Evolutionary conservation across 2,797 vertebrate genomes (phyloP).

Genomic region (Thalassophryne amazonica): DNA sequence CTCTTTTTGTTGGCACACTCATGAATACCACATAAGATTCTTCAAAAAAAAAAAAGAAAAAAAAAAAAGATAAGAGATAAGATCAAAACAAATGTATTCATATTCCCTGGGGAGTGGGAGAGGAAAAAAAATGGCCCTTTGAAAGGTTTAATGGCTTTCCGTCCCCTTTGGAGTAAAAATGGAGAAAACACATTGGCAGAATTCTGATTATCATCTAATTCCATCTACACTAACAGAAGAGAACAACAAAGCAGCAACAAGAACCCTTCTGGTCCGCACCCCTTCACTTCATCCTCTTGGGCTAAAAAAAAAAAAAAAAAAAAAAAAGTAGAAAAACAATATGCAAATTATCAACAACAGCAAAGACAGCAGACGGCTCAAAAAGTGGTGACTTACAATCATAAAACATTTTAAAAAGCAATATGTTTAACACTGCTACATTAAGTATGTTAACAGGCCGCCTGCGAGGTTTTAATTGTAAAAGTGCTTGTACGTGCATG

Average conservation of each 20-base stretch:
- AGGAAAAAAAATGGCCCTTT: constrained; percentile 11
- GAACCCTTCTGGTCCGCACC: constrained; percentile 14
- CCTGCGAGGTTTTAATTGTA: constrained; percentile 31
- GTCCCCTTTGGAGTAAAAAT: constrained; percentile 26
- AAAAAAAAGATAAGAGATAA: constrained; percentile 23
- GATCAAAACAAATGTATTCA: constrained; percentile 65
- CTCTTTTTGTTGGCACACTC: constrained; percentile 21
- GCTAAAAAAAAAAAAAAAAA: constrained; percentile 13
- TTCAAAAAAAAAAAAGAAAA: neutral
- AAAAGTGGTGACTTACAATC: neutral
- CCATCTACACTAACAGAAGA: constrained; percentile 42
- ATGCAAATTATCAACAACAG: constrained; percentile 23
- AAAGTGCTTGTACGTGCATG: neutral
- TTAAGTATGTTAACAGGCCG: constrained; percentile 7
- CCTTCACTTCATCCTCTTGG: constrained; percentile 31
- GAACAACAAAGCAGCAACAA: constrained; percentile 43
- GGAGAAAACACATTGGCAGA: constrained; percentile 42
- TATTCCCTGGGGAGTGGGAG: constrained; percentile 35
- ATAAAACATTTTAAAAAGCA: neutral
- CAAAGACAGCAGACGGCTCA: constrained; percentile 2
- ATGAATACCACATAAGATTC: constrained; percentile 49
- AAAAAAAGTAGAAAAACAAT: constrained; percentile 9
- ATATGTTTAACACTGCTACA: constrained; percentile 1
- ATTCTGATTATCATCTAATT: constrained; percentile 57
- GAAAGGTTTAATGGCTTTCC: constrained; percentile 48